Percentiles rank a stretch among this genome's conserved stretches.
Evolutionary conservation across 2,113 vertebrate genomes (phyloP).

Genomic region (Arenaria interpres): DNA sequence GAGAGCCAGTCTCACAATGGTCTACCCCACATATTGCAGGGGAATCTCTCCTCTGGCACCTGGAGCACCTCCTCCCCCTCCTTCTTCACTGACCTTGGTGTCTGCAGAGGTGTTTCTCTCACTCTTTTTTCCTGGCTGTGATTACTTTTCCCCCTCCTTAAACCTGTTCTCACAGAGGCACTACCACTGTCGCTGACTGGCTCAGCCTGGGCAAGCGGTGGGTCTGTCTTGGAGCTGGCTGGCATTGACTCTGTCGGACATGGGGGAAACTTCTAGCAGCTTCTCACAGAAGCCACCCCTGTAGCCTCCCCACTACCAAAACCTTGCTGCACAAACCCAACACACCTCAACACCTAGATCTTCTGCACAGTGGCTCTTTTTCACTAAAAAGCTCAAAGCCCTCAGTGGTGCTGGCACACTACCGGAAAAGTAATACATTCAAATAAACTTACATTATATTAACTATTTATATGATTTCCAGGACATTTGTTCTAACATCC

Average conservation of each 20-base stretch:
- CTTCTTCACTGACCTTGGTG: not conserved
- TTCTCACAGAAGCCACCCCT: not conserved
- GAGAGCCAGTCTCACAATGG: not conserved
- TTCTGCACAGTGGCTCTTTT: not conserved
- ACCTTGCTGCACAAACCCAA: not conserved
- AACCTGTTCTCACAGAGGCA: not conserved
- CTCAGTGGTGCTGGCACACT: not conserved
- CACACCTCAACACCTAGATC: not conserved
- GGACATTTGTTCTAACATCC: not conserved
- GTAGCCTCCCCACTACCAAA: not conserved
- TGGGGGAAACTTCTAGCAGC: not conserved
- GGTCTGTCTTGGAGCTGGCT: not conserved
- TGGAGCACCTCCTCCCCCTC: not conserved
- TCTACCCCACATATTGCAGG: no score
- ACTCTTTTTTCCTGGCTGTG: not conserved
- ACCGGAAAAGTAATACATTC: not conserved
- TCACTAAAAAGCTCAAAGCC: not conserved
- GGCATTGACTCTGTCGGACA: not conserved
- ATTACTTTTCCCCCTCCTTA: not conserved
- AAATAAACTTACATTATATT: not conserved
- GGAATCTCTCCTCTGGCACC: not conserved
- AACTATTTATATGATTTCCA: not conserved
- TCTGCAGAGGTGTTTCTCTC: not conserved
- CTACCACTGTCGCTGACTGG: rapidly evolving
- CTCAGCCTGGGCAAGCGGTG: not conserved